These are phyloP conservation scores for Poecile atricapillus DNA, from an alignment of 2,113 vertebrate genomes.

Conservation along the genomic window DNA sequence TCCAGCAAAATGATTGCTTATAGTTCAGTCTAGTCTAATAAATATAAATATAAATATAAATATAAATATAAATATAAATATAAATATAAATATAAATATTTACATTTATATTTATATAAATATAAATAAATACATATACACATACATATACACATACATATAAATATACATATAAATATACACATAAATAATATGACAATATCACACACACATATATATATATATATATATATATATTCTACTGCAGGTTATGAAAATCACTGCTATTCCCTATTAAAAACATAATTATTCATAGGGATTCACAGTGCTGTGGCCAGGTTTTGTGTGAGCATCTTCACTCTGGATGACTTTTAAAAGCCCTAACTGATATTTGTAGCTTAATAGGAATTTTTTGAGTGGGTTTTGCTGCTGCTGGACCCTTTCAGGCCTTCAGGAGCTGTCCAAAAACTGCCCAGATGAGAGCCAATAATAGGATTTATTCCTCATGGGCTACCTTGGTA, in stretches of 20 bases:
- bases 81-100: too few relatives aligned
- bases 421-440: neutral
- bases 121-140: too few relatives aligned
- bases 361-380: neutral
- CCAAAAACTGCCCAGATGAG: accelerated
- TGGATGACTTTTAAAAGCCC: neutral
- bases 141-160: too few relatives aligned
- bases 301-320: neutral
- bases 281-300: accelerated
- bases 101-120: too few relatives aligned
- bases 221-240: too few relatives aligned
- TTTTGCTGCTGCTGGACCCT: neutral
- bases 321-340: neutral
- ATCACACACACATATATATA: too few relatives aligned
- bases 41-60: neutral
- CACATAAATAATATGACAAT: too few relatives aligned
- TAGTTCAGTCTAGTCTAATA: neutral
- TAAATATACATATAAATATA: too few relatives aligned
- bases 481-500: accelerated
- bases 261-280: neutral
- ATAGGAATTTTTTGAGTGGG: neutral
- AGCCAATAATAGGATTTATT: accelerated
- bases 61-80: neutral
- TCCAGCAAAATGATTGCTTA: neutral
- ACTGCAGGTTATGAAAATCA: neutral